Evolutionary conservation across 2,113 vertebrate genomes (phyloP).

Genomic region (Terrapene triunguis): DNA sequence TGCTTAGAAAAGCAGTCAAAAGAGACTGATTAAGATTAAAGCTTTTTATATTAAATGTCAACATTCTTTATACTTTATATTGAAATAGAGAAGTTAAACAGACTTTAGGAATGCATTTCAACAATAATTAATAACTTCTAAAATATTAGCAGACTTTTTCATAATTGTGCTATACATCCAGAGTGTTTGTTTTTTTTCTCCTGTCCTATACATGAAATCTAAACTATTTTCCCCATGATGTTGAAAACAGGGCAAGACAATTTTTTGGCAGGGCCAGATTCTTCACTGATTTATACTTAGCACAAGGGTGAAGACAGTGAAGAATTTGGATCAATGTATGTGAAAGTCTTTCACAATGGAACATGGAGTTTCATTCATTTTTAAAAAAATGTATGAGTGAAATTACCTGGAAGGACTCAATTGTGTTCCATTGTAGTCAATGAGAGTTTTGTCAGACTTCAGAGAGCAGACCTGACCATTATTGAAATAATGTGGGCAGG

Average conservation of each 20-base stretch:
- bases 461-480: neutral
- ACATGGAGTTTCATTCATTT: neutral
- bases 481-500: neutral
- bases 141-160: neutral
- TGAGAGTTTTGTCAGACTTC: neutral
- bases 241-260: neutral
- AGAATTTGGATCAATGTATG: neutral
- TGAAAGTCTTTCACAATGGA: neutral
- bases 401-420: neutral
- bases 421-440: neutral
- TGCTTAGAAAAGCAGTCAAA: neutral
- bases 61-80: neutral
- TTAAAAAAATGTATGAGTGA: neutral
- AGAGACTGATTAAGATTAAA: neutral
- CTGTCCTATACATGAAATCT: fast-evolving
- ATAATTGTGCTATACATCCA: neutral
- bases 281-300: neutral
- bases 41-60: neutral
- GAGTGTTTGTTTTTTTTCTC: neutral
- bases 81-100: neutral
- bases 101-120: neutral
- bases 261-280: neutral
- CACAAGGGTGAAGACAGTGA: neutral
- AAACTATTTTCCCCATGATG: neutral
- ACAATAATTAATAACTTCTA: neutral